Conservation (phyloP, 1,140 invertebrate species). For the Ptiloglossa arizonensis region DNA sequence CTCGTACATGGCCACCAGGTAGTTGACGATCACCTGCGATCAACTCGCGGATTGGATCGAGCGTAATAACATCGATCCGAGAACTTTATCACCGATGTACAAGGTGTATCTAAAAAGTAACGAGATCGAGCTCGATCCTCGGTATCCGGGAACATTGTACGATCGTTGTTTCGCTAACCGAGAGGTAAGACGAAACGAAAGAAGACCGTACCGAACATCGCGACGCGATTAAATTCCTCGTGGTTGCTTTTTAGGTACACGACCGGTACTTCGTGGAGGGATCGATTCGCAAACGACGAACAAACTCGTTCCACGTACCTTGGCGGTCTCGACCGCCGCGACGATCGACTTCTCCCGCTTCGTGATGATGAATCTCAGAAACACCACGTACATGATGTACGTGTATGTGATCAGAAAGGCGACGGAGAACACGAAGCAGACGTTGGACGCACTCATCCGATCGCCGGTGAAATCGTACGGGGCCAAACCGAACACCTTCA, state of each 20-base stretch:
- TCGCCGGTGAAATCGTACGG: conserved; percentile 73
- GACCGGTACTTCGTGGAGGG: neutral
- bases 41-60: too few species aligned
- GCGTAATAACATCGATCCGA: neutral
- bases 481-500: conserved; percentile 72
- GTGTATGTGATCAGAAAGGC: conserved; percentile 42
- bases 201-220: too few species aligned
- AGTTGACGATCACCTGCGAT: conserved; percentile 71
- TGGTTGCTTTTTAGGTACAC: too few species aligned
- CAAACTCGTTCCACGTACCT: conserved; percentile 62
- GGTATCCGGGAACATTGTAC: too few species aligned
- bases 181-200: too few species aligned
- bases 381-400: conserved; percentile 52
- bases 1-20: conserved; percentile 54
- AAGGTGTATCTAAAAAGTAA: too few species aligned
- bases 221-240: too few species aligned
- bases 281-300: neutral
- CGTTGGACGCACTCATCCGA: conserved; percentile 63
- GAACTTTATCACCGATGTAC: neutral
- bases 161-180: too few species aligned
- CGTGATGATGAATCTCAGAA: neutral
- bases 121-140: too few species aligned
- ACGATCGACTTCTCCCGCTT: conserved; percentile 36
- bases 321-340: conserved; percentile 63
- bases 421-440: conserved; percentile 53